Evolutionary conservation across 2,113 vertebrate genomes (phyloP), one percentile per base, ranked within the genome.

Genomic region (Numida meleagris): DNA sequence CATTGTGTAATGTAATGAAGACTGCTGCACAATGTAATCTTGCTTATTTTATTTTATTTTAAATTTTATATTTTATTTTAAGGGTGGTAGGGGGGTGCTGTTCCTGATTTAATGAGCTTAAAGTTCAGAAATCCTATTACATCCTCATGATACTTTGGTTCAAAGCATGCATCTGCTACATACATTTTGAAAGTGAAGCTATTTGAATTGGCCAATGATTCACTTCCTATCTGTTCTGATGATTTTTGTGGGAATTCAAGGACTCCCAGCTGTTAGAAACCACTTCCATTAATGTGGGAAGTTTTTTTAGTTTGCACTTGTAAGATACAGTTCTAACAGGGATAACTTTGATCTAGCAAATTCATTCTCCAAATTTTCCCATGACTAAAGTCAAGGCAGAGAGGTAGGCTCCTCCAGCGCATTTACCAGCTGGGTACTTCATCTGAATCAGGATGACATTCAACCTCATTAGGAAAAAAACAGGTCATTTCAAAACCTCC

Each of bases 21-120:
- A 23, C 25, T 31, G 43, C 27, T 0, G 0, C 10, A 25, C 29
- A 21, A 31, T 14, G 8, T 31, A 46, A 20, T 9, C 2, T 31
- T 55, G 53, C 29, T 18, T 15, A 31, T 55, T 55, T 51, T 25
- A 13, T 17, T 18, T 33, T 33, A 33, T 11, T 31, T 53, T 53
- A 7, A 51, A 57, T 58, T n/a, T 58, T 58, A 18, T 57, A 8
- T 58, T 58, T 14, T 67, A 61, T 31, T 45, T 72, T 57, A 82
- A 27, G 4, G 9, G 14, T 67, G 1, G 3, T n/a, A n/a, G 15
- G 51, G 2, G 2, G 4, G 15, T 62, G 36, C 25, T 57, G 34
- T 57, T 83, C 34, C 77, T 86, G 5, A 23, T 55, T 81, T 9
- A 87, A 0, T 29, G 25, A 53, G 3, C 16, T 81, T 58, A 76